Conservation (phyloP, 2,888 invertebrate genomes). For the Epirrita christyi region DNA sequence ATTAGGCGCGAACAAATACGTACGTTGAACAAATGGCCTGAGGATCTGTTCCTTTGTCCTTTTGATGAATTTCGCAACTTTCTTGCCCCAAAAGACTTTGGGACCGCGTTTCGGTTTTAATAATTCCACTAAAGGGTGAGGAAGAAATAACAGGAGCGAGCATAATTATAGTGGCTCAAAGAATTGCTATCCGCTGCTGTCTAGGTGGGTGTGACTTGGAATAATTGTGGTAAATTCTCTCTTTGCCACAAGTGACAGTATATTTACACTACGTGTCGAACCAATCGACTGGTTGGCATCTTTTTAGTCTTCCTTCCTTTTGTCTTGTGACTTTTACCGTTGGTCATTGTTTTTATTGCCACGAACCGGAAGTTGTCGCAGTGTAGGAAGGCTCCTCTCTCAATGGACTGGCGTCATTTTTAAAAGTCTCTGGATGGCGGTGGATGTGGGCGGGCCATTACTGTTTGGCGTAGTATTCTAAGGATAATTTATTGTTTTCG, state of each 20-base stretch:
- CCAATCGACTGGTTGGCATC: background rate
- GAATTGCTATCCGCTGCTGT: constrained; percentile 16
- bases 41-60: constrained; percentile 75
- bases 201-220: constrained; percentile 9
- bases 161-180: constrained; percentile 31
- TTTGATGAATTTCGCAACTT: constrained; percentile 75
- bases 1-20: constrained; percentile 83
- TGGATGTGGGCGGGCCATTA: too few relatives aligned
- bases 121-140: constrained; percentile 65
- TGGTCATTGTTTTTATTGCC: too few relatives aligned
- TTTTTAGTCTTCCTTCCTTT: background rate
- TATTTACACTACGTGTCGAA: background rate
- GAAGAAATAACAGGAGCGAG: constrained; percentile 29
- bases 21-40: constrained; percentile 74
- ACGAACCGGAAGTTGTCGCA: too few relatives aligned
- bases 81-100: constrained; percentile 75
- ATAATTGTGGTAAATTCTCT: constrained; percentile 13
- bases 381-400: too few relatives aligned
- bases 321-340: too few relatives aligned
- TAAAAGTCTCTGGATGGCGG: too few relatives aligned
- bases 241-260: background rate
- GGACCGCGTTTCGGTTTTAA: constrained; percentile 72
- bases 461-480: too few relatives aligned
- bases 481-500: too few relatives aligned
- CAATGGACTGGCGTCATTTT: too few relatives aligned